Conservation (phyloP, 2,888 invertebrate species). For the Lithophane ornitopus region DNA sequence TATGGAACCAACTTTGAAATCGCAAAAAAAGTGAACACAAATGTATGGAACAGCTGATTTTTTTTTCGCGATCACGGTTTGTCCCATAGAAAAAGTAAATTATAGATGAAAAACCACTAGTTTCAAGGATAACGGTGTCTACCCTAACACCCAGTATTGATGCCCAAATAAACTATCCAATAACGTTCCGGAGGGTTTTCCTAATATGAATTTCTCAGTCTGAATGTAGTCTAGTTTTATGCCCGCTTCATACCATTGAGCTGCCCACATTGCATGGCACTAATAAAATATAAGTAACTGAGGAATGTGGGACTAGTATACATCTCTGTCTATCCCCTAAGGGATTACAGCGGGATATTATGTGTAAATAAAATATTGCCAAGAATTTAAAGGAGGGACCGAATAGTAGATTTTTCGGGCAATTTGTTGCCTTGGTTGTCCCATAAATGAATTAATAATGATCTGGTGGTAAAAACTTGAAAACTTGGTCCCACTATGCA, state of each 20-base stretch:
- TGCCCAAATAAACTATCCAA: background rate
- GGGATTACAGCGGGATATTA: background rate
- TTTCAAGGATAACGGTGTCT: too few species aligned
- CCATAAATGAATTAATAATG: slow-evolving; percentile 10
- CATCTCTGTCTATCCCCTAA: background rate
- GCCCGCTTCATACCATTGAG: background rate
- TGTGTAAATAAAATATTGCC: slow-evolving; percentile 11
- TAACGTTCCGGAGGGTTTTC: background rate
- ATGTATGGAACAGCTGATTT: too few species aligned
- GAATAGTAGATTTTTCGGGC: background rate
- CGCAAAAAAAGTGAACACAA: too few species aligned
- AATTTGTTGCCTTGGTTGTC: background rate
- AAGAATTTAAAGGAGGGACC: background rate
- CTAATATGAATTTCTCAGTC: background rate
- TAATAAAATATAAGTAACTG: too few species aligned
- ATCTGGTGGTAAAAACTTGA: background rate
- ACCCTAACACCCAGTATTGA: too few species aligned
- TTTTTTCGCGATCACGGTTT: too few species aligned
- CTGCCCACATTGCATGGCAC: background rate
- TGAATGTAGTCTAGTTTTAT: background rate
- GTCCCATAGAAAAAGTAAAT: too few species aligned
- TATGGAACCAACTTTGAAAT: too few species aligned
- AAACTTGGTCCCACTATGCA: background rate
- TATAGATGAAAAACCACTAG: too few species aligned
- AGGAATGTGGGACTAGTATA: background rate